Conservation (phyloP, 1,140 invertebrate species). For the Potamilus streckersoni region DNA sequence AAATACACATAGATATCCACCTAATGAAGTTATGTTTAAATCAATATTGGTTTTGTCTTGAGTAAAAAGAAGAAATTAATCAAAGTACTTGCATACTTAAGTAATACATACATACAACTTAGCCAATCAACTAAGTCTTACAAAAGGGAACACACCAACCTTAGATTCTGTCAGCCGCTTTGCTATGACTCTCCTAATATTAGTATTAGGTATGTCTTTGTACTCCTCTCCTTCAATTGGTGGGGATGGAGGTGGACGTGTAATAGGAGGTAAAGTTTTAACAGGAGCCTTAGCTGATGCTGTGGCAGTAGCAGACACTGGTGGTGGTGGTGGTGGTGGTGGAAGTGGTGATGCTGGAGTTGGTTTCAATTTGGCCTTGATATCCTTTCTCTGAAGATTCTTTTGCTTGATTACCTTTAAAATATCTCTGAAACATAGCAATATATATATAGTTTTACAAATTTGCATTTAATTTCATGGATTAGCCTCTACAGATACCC, state of each 20-base stretch:
- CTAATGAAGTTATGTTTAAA: too few species aligned
- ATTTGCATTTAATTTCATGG: too few species aligned
- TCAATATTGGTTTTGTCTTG: too few species aligned
- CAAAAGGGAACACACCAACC: conserved; percentile 50
- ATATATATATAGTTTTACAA: neutral
- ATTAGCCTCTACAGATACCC: too few species aligned
- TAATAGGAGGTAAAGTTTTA: conserved; percentile 1
- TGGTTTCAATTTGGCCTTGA: neutral
- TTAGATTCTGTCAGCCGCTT: conserved; percentile 93
- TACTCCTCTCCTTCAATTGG: conserved; percentile 75
- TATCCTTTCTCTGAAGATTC: conserved; percentile 69
- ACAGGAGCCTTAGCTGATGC: conserved; percentile 12
- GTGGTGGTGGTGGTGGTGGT: conserved; percentile 5
- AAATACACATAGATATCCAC: too few species aligned
- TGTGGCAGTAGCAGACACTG: conserved; percentile 1
- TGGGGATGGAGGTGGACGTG: neutral
- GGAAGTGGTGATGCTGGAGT: conserved; percentile 3
- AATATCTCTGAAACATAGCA: conserved; percentile 69
- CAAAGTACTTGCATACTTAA: too few species aligned
- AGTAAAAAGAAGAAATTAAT: too few species aligned
- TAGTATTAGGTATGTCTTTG: conserved; percentile 79
- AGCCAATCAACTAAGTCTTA: too few species aligned
- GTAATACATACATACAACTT: too few species aligned
- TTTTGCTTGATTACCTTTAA: conserved; percentile 73
- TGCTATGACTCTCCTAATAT: conserved; percentile 85